These are phyloP conservation scores for Pentalonia nigronervosa DNA, from an alignment of 1,140 invertebrate genomes.

Conservation along the genomic window DNA sequence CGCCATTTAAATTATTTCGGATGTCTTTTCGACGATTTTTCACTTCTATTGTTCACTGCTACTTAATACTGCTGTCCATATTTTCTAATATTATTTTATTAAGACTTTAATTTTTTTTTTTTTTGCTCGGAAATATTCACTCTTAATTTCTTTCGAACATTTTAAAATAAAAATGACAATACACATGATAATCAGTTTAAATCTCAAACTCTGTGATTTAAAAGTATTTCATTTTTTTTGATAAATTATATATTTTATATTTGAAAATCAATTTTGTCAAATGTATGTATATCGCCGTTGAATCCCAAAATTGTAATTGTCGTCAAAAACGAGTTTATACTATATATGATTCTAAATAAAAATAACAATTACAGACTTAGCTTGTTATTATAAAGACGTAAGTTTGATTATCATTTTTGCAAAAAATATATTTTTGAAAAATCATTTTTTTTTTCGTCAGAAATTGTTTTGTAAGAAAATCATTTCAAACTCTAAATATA, in stretches of 20 bases:
- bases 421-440: neutral
- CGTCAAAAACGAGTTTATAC: neutral
- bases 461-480: neutral
- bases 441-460: neutral
- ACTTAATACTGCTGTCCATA: neutral
- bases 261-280: neutral
- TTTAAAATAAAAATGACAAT: neutral
- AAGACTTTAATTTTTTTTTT: neutral
- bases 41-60: too few relatives aligned
- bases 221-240: neutral
- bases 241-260: neutral
- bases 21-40: neutral
- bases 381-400: neutral
- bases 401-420: neutral
- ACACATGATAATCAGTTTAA: neutral
- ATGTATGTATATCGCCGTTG: neutral
- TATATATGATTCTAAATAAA: neutral
- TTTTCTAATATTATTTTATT: neutral
- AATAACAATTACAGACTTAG: neutral
- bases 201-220: neutral
- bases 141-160: neutral
- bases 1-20: neutral
- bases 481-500: neutral
- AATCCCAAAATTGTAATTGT: neutral
- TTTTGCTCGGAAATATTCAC: neutral